These are phyloP conservation scores for Latrodectus elegans DNA, from an alignment of 2,888 invertebrate species.

Conservation along the genomic window DNA sequence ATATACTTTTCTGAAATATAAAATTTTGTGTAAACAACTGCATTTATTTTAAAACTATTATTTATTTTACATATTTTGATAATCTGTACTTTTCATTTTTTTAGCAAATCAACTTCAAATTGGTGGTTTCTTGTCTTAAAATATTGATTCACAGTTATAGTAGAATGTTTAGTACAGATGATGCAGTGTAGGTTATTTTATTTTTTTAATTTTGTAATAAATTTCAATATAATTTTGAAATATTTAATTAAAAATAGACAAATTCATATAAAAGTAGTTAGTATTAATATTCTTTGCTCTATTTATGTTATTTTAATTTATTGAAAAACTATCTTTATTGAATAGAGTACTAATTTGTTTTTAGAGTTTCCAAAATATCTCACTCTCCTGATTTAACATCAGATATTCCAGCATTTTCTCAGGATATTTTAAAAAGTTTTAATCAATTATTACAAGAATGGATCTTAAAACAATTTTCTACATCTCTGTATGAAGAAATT, in stretches of 20 bases:
- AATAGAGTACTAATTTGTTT: too few relatives aligned
- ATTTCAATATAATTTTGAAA: too few relatives aligned
- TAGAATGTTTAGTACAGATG: background rate
- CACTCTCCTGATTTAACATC: background rate
- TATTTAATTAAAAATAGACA: too few relatives aligned
- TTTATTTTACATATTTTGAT: background rate
- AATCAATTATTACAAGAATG: constrained; percentile 7
- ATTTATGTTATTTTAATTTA: too few relatives aligned
- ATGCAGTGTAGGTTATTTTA: constrained; percentile 34
- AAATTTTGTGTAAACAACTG: too few relatives aligned
- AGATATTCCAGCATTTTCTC: constrained; percentile 4
- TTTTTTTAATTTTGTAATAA: too few relatives aligned
- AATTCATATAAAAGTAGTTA: too few relatives aligned
- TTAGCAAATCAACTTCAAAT: constrained; percentile 11
- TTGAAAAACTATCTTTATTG: too few relatives aligned
- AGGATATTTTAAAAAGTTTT: constrained; percentile 15
- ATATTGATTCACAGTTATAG: constrained; percentile 29
- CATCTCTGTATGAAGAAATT: constrained; percentile 14
- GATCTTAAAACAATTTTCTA: constrained; percentile 4
- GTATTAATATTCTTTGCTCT: too few relatives aligned
- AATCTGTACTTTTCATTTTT: background rate
- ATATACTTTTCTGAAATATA: too few relatives aligned
- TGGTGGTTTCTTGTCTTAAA: constrained; percentile 21
- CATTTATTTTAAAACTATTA: background rate
- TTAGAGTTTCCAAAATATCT: constrained; percentile 11